Base-by-base conservation (phyloP, 2,113 vertebrate species). In the Pyrgilauda ruficollis region DNA sequence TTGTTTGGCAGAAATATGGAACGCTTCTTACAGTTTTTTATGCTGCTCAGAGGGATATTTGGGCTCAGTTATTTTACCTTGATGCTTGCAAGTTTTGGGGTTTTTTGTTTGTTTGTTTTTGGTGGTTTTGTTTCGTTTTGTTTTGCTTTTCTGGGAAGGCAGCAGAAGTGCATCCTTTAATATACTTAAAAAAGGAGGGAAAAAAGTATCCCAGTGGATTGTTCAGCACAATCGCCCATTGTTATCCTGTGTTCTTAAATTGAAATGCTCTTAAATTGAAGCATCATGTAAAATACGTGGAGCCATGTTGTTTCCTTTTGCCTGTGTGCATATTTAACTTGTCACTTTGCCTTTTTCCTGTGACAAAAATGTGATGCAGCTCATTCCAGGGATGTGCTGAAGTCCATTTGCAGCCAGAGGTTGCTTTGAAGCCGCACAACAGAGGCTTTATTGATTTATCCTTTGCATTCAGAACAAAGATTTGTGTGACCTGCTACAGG, bases 161-260 rank as follows among this genome's bases (percentile, higher is more conserved):
- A 4, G 12, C 56, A 67, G 41, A 47, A 0, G 0, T 47, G 11
- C 23, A 16, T 58, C 18, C 31, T 31, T 79, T 14, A 62, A 47
- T n/a, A 24, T 13, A 50, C 43, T 63, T 31, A 2, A 39, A 70
- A 50, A 50, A 50, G 20, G 3, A 59, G 21, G 26, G 5, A 0
- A 24, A 47, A 84, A 13, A 13, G 1, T 31, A 26, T 17, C 41
- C 11, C 14, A 46, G 23, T 30, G 33, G 8, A 2, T 56, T 56
- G 14, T 33, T 81, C n/a, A 59, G 19, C 2, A 2, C 47, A 72
- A 7, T 22, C n/a, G 41, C 13, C 3, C 13, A 1, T 72, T 26
- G 15, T 61, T 63, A 55, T 5, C 5, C n/a, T 12, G 14, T 18
- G 9, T 35, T 43, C 59, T 59, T 50, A 39, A 39, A 44, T 0